These are phyloP conservation scores for Coelopa frigida DNA, from an alignment of 1,140 invertebrate genomes.

Conservation along the genomic window DNA sequence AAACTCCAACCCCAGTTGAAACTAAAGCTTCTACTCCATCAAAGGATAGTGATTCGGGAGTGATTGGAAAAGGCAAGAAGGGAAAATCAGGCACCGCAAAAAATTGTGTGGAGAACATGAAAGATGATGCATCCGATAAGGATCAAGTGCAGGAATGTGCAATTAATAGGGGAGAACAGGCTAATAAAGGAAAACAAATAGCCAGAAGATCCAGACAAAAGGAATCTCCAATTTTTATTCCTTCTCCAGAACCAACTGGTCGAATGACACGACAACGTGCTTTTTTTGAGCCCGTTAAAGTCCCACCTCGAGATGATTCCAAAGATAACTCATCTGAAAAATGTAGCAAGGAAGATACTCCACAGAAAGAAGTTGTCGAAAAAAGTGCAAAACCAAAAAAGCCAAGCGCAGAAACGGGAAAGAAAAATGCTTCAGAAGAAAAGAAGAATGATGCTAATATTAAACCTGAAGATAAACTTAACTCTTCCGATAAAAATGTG, in stretches of 20 bases:
- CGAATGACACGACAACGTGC: conserved; percentile 40
- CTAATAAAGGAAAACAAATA: conserved; percentile 21
- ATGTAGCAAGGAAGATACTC: conserved; percentile 10
- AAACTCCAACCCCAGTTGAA: conserved; percentile 12
- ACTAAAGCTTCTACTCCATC: conserved; percentile 17
- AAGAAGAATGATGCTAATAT: conserved; percentile 6
- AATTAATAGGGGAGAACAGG: conserved; percentile 1
- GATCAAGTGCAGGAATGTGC: not conserved
- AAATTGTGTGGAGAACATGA: conserved; percentile 11
- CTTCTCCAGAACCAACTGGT: conserved; percentile 36
- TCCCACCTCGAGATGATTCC: conserved; percentile 22
- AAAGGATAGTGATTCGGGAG: conserved; percentile 22
- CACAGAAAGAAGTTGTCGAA: conserved; percentile 8
- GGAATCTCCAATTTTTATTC: conserved; percentile 42
- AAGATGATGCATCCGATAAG: conserved; percentile 6
- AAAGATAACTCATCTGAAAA: conserved; percentile 13
- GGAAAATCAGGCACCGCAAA: conserved; percentile 17
- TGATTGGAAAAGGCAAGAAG: too few relatives aligned
- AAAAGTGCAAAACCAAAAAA: conserved; percentile 4
- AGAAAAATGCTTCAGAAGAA: conserved; percentile 4
- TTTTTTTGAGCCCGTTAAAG: conserved; percentile 43
- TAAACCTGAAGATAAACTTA: conserved; percentile 7
- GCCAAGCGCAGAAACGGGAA: not conserved
- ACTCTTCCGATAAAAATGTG: conserved; percentile 28
- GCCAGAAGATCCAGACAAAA: conserved; percentile 31